These are phyloP conservation scores for Atherinomorus stipes DNA, from an alignment of 2,113 vertebrate genomes.

Conservation along the genomic window DNA sequence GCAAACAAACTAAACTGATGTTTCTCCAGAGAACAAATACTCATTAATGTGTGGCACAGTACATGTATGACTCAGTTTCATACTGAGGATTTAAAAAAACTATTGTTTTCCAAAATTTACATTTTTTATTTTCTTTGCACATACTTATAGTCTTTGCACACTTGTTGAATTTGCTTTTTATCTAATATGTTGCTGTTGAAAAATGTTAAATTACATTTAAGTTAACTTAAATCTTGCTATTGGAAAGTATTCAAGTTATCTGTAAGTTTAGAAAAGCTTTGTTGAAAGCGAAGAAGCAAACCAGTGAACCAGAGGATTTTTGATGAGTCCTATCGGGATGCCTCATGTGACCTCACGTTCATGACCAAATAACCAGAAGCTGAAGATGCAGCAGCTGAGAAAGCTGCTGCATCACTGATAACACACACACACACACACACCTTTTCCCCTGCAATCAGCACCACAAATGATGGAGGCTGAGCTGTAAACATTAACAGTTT, in stretches of 20 bases:
- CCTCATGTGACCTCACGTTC: background rate
- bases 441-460: constrained; percentile 26
- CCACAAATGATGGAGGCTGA: background rate
- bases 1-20: background rate
- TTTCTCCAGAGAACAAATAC: background rate
- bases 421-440: background rate
- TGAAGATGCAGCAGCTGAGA: constrained; percentile 11
- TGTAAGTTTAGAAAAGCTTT: background rate
- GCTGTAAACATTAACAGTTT: constrained; percentile 13
- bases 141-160: too few species aligned
- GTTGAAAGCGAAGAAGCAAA: background rate
- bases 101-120: too few species aligned
- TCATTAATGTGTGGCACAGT: too few species aligned
- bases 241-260: too few species aligned
- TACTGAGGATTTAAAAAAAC: too few species aligned
- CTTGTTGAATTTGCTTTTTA: too few species aligned
- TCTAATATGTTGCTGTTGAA: too few species aligned
- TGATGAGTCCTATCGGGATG: background rate
- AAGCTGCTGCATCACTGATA: constrained; percentile 31
- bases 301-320: background rate
- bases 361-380: background rate
- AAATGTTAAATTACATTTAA: too few species aligned
- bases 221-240: too few species aligned
- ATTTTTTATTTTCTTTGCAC: too few species aligned
- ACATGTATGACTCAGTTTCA: too few species aligned